A percentile compares a stretch with the other conserved stretches of the same genome.
Conservation (phyloP, 2,113 vertebrate species). For the Erythrolamprus reginae region DNA sequence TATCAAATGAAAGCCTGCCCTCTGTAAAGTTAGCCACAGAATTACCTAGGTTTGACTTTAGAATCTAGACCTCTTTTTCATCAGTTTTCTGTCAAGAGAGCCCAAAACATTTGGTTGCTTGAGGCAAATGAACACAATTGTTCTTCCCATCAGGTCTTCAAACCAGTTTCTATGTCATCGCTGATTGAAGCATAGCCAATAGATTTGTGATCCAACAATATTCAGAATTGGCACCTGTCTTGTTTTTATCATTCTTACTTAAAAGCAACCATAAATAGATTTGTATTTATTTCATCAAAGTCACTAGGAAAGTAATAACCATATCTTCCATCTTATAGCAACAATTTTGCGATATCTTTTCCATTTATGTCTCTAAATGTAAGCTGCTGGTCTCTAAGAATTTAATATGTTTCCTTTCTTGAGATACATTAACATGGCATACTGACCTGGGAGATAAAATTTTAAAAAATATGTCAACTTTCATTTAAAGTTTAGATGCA, state of each 20-base stretch:
- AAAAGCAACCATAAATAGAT: not conserved
- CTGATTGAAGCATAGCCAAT: not conserved
- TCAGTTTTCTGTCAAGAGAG: not conserved
- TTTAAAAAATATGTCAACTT: constrained; percentile 1
- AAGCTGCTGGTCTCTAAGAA: constrained; percentile 1
- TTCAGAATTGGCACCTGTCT: not conserved
- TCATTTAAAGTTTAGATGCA: constrained; percentile 33
- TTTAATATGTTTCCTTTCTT: constrained; percentile 36
- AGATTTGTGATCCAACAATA: not conserved
- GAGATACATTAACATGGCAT: constrained; percentile 32
- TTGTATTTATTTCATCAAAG: not conserved
- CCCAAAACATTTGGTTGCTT: not conserved
- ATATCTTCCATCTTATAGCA: not conserved
- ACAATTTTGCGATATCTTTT: constrained; percentile 3
- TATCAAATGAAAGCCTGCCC: not conserved
- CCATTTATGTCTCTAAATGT: not conserved
- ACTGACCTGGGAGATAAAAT: constrained; percentile 37
- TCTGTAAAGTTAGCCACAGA: not conserved
- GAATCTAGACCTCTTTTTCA: not conserved
- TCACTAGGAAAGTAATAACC: not conserved
- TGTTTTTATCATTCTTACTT: not conserved
- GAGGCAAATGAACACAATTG: not conserved
- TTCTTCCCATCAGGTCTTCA: not conserved
- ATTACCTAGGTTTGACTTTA: not conserved
- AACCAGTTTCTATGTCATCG: not conserved